Base-by-base conservation (phyloP, 1,140 invertebrate genomes). In the Lepidurus couesii region DNA sequence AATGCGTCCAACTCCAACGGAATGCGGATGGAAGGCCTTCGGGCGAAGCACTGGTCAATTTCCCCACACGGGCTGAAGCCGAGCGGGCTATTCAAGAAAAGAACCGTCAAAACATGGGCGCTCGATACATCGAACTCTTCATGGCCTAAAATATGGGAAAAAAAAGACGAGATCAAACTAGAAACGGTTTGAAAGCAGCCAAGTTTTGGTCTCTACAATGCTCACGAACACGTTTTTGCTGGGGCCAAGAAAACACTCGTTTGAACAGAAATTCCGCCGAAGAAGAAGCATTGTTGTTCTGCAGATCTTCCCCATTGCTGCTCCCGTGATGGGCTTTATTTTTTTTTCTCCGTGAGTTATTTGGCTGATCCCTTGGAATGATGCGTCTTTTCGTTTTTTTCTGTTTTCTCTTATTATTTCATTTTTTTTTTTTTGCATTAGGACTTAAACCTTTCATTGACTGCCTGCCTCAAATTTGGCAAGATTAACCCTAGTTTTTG, bases 41-140 rank as follows among this genome's bases (percentile, higher is more conserved):
- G 42, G 86, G 89, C 24, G 89, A 90, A 74, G 87, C 88, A 6
- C 81, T 89, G 10, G 86, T 88, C 9, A 84, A 86, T 16, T 88
- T 90, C 77, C 84, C 85, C 4, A 85, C 86, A 42, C 82, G 88
- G 78, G 84, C 85, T 11, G 84, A 90, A 80, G 89, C 89, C 8
- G 90, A 90, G 81, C 85, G 89, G 53, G 86, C 89, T 78, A 85
- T 89, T 65, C 84, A 84, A 80, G 86, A 86, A 81, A 86, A 85
- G 47, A 87, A 86, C 77, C 85, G 88, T 4, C 87, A 89, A 80
- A 86, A 87, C 43, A 86, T 89, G 13, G 89, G 89, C 79, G 89
- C 87, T 81, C 85, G 89, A 42, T 86, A 87, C 81, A 86, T 90
- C 16, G 89, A 90, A 79, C 82, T 88, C n/a, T 87, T 88, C 80